Conservation (phyloP, 2,797 vertebrate species). For the Lepus townsendii region DNA sequence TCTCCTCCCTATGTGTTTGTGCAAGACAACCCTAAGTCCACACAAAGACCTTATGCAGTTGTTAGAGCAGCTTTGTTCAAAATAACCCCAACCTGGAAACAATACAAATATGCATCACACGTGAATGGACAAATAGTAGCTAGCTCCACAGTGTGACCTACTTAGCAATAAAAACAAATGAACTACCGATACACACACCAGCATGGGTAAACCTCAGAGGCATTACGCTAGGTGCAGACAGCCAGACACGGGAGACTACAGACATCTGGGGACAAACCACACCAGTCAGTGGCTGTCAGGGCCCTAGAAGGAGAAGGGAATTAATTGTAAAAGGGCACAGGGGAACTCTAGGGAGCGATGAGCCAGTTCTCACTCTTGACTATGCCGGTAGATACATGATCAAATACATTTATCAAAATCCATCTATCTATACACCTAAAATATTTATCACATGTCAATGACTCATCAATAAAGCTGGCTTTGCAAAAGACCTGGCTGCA, state of each 20-base stretch:
- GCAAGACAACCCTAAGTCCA: constrained; percentile 1
- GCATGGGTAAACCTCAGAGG: not conserved
- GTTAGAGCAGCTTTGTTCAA: not conserved
- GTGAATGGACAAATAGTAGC: not conserved
- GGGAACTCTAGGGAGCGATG: not conserved
- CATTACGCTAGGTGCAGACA: not conserved
- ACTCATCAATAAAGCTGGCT: not conserved
- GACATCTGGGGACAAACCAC: not conserved
- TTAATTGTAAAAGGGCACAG: not conserved
- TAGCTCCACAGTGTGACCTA: not conserved
- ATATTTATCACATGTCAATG: constrained; percentile 31
- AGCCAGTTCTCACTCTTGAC: not conserved
- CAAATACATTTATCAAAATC: constrained; percentile 36
- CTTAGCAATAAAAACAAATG: not conserved
- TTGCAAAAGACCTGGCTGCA: not conserved
- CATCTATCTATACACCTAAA: not conserved
- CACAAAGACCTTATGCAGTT: not conserved
- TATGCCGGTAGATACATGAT: not conserved
- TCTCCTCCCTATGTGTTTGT: not conserved
- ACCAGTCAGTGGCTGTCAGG: not conserved
- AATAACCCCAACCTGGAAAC: constrained; percentile 1
- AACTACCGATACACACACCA: not conserved
- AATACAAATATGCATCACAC: constrained; percentile 5
- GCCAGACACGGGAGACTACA: not conserved
- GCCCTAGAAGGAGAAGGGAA: not conserved